A percentile compares a stretch with the other conserved stretches of the same genome.
Conservation (phyloP, 2,797 vertebrate species). For the Hippopotamyrus pictus region DNA sequence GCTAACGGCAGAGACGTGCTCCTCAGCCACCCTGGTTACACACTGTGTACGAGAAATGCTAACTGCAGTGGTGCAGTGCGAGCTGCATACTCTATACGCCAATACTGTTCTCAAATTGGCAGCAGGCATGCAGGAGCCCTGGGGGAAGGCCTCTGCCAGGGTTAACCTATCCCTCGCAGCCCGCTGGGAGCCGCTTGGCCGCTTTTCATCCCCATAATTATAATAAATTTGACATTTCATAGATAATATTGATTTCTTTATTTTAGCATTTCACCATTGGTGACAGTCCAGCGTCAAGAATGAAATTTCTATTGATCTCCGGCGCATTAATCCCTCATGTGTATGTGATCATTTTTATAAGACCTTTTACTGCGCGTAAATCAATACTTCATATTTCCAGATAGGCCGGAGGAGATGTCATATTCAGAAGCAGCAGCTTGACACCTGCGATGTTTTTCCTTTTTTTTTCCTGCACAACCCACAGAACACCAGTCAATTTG, state of each 20-base stretch:
- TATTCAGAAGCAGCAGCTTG: slow-evolving; percentile 80
- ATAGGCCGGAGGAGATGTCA: slow-evolving; percentile 80
- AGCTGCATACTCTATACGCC: slow-evolving; percentile 66
- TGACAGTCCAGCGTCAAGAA: slow-evolving; percentile 88
- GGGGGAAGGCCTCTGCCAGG: slow-evolving; percentile 72
- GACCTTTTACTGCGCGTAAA: slow-evolving; percentile 91
- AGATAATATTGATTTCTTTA: slow-evolving; percentile 93
- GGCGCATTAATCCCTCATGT: slow-evolving; percentile 86
- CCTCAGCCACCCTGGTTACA: slow-evolving; percentile 65
- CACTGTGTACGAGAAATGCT: slow-evolving; percentile 75
- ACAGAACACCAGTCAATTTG: slow-evolving; percentile 72
- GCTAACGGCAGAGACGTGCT: slow-evolving; percentile 65
- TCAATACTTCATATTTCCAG: slow-evolving; percentile 91
- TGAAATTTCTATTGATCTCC: slow-evolving; percentile 88
- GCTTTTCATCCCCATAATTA: slow-evolving; percentile 89
- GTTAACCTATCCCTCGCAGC: slow-evolving; percentile 75
- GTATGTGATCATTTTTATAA: slow-evolving; percentile 96
- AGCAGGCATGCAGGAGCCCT: slow-evolving; percentile 77
- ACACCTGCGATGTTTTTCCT: slow-evolving; percentile 83
- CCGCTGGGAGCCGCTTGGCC: slow-evolving; percentile 76
- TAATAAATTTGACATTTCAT: slow-evolving; percentile 95
- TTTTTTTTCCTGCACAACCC: slow-evolving; percentile 74
- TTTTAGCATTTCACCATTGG: slow-evolving; percentile 88
- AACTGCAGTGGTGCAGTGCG: slow-evolving; percentile 65
- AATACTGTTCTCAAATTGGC: slow-evolving; percentile 81